Conservation (phyloP, 92 coral and sea anemone genomes). For the Actinostola sp. region DNA sequence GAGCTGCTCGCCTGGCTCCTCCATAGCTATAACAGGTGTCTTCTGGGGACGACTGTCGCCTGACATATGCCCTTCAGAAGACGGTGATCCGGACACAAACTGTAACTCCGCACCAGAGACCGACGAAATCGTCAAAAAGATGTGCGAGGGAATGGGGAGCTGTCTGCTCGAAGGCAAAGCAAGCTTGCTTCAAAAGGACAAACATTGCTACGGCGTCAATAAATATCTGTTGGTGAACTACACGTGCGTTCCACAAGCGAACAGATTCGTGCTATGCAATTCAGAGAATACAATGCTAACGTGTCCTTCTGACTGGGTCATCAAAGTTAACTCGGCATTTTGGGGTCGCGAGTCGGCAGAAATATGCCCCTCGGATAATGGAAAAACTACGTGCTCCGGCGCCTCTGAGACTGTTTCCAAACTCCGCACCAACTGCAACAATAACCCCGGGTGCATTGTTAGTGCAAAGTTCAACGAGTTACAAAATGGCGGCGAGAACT, state of each 20-base stretch:
- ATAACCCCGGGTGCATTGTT: constrained; percentile 68
- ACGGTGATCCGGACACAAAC: constrained; percentile 84
- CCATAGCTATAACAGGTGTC: constrained; percentile 92
- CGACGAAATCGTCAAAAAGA: constrained; percentile 78
- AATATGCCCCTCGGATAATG: constrained; percentile 73
- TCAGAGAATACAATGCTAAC: constrained; percentile 75
- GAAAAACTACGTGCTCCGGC: constrained; percentile 62
- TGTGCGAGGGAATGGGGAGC: constrained; percentile 96
- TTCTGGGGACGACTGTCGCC: constrained; percentile 94
- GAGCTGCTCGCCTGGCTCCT: constrained; percentile 91
- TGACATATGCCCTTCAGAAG: constrained; percentile 94
- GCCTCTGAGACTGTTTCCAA: constrained; percentile 90
- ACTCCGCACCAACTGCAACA: constrained; percentile 76
- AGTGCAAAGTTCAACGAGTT: constrained; percentile 67
- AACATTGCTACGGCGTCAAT: constrained; percentile 87
- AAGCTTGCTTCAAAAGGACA: constrained; percentile 73
- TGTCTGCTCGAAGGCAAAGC: constrained; percentile 92
- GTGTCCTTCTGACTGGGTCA: constrained; percentile 92
- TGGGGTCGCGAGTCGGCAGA: constrained; percentile 75
- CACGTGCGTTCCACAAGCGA: constrained; percentile 92
- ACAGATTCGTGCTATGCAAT: constrained; percentile 81
- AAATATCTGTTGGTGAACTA: constrained; percentile 88
- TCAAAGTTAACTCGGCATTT: constrained; percentile 88
- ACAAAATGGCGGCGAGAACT: constrained; percentile 89
- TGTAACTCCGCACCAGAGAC: constrained; percentile 84